Evolutionary conservation across 2,113 vertebrate genomes (phyloP), one percentile per base, ranked within the genome.

Genomic region (Petrocephalus zakoni): DNA sequence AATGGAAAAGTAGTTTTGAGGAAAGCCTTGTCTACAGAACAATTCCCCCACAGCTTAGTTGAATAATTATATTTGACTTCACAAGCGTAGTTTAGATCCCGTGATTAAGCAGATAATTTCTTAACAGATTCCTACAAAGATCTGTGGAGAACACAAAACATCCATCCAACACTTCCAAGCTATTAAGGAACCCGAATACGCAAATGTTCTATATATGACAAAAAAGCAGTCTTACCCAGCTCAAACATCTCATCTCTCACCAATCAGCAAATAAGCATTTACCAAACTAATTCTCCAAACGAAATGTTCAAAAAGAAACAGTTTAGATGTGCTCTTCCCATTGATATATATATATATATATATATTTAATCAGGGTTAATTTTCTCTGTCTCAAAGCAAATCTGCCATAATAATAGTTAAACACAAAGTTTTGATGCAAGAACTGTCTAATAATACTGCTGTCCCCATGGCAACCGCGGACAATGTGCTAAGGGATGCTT

Each of bases 401-500:
- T 82, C 87, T 85, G 9, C 75, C 46, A 29, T 0, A 0, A 0
- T 37, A 90, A 88, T 61, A 86, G 29, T 86, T 52, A 88, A 15
- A 83, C 0, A 0, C 34, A 0, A 6, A 88, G 87, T 88, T 53
- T 19, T 91, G 91, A 86, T 15, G 2, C 89, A 90, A 91, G 84
- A 29, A 3, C 46, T 86, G 22, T 0, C 8, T 0, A 91, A 89
- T 53, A 84, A 87, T 90, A 4, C 55, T 0, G 13, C 2, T 2
- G 2, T 72, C 0, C 2, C 91, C 85, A 87, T 89, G 90, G 91
- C 68, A 87, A 19, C 47, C 81, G 11, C 19, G 86, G 88, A 81
- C 68, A 19, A 87, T 55, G 89, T 68, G 2, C 86, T 49, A 89
- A 53, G 89, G 89, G 87, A 61, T 81, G 83, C 47, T 68, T 51